Conservation (phyloP, 2,113 vertebrate species). For the Oncorhynchus kisutch region DNA sequence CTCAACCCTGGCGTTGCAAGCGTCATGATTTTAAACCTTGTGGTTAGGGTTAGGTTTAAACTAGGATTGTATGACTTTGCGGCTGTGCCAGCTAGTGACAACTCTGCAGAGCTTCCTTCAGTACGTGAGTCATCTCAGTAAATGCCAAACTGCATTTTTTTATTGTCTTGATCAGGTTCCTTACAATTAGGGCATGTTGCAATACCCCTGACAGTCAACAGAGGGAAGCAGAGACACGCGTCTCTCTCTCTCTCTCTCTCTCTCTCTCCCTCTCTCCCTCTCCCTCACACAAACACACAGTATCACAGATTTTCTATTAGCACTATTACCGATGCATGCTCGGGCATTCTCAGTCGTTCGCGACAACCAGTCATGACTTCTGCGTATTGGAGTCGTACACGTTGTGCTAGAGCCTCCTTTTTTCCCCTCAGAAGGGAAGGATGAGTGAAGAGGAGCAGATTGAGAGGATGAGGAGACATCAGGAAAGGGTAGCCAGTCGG, state of each 20-base stretch:
- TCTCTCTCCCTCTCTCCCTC: background rate
- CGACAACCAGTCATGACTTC: background rate
- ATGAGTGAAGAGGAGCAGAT: constrained; percentile 71
- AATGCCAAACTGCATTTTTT: constrained; percentile 61
- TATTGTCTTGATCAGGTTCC: constrained; percentile 49
- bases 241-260: constrained; percentile 24
- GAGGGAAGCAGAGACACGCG: constrained; percentile 50
- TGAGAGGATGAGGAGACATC: constrained; percentile 66
- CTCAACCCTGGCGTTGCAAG: too few relatives aligned
- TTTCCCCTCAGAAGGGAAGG: constrained; percentile 52
- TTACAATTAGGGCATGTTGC: constrained; percentile 68
- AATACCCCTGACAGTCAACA: constrained; percentile 26
- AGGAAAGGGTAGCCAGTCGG: constrained; percentile 57
- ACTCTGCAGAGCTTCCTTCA: too few relatives aligned
- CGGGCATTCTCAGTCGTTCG: background rate
- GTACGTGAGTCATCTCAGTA: constrained; percentile 7
- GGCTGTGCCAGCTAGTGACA: too few relatives aligned
- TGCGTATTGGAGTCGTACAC: background rate
- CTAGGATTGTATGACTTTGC: too few relatives aligned
- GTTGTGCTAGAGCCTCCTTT: constrained; percentile 11
- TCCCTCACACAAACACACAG: too few relatives aligned
- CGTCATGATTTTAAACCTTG: too few relatives aligned
- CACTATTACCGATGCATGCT: constrained; percentile 1
- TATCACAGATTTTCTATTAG: background rate
- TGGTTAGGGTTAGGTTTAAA: too few relatives aligned